Evolutionary conservation across 2,888 invertebrate genomes (phyloP).

Genomic region (Abrostola tripartita): DNA sequence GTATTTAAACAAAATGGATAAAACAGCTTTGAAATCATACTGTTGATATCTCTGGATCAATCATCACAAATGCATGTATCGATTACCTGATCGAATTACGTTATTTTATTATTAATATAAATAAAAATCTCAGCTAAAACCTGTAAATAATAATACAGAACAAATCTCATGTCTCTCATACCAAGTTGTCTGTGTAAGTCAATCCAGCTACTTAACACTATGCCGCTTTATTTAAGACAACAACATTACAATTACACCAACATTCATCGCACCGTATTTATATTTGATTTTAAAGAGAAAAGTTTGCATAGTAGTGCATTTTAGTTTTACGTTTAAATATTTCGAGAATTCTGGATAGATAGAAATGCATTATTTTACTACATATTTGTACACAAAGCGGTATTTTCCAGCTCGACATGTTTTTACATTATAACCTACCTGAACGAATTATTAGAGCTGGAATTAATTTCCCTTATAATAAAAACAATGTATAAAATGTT

Average conservation of each 20-base stretch:
- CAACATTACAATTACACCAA: conserved; percentile 21
- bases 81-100: conserved; percentile 27
- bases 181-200: conserved; percentile 37
- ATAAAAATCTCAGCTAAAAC: conserved; percentile 55
- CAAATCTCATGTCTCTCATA: conserved; percentile 35
- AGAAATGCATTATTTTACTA: conserved; percentile 7
- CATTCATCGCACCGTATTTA: conserved; percentile 21
- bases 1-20: neutral
- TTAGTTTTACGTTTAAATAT: conserved; percentile 5
- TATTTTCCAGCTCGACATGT: neutral
- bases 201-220: conserved; percentile 33
- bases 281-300: conserved; percentile 7
- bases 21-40: neutral
- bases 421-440: neutral
- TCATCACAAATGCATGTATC: neutral
- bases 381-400: neutral
- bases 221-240: conserved; percentile 26
- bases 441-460: neutral
- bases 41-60: neutral
- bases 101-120: conserved; percentile 42
- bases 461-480: conserved; percentile 36
- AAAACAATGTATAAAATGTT: conserved; percentile 53
- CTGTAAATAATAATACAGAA: conserved; percentile 49
- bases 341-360: conserved; percentile 7
- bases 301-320: conserved; percentile 4